phyloP scores from a whole-genome alignment of 2,797 vertebrate species.

The Loriculus beryllinus region DNA sequence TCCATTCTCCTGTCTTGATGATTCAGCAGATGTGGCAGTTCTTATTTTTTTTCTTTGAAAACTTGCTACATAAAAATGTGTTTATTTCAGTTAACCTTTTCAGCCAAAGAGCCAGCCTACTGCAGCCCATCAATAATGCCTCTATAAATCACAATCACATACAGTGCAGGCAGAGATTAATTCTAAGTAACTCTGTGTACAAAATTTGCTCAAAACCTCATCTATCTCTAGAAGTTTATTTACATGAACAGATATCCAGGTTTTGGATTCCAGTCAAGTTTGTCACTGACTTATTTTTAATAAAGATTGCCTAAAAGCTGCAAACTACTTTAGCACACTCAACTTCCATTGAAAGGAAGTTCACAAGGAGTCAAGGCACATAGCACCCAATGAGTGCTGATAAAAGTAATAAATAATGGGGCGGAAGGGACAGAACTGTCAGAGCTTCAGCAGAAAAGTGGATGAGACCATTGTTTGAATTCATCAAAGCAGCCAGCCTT shows the following conservation, averaged over 20 bases:
- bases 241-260: not conserved
- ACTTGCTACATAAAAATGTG: not conserved
- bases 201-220: conserved; percentile 27
- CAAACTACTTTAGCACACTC: not conserved
- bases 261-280: not conserved
- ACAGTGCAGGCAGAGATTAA: conserved; percentile 9
- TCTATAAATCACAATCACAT: not conserved
- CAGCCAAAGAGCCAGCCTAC: not conserved
- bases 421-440: not conserved
- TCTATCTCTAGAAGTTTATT: conserved; percentile 23
- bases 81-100: conserved; percentile 55
- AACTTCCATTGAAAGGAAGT: not conserved
- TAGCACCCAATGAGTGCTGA: not conserved
- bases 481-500: not conserved
- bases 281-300: not conserved
- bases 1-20: not conserved
- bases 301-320: not conserved
- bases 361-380: not conserved
- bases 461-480: not conserved
- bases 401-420: not conserved
- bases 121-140: conserved; percentile 2
- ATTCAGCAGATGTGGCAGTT: not conserved
- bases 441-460: not conserved
- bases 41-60: not conserved
- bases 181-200: not conserved